phyloP scores from a whole-genome alignment of 2,113 vertebrate species.

The Anolis carolinensis region DNA sequence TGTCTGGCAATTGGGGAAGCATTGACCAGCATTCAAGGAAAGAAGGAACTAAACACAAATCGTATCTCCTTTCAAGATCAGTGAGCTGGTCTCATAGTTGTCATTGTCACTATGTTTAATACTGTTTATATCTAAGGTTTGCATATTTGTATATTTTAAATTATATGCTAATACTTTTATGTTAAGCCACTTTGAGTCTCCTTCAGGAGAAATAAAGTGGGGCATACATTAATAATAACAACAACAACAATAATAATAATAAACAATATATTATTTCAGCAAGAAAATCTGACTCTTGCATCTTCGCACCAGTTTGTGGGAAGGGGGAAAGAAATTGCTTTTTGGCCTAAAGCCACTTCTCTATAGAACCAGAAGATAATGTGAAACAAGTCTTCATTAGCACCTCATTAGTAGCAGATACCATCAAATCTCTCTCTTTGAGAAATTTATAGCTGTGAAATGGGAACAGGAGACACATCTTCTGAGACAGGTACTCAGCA shows the following conservation, averaged over 20 bases:
- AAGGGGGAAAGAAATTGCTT: neutral
- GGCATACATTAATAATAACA: too few relatives aligned
- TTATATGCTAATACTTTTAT: too few relatives aligned
- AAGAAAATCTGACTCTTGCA: neutral
- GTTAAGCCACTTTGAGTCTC: too few relatives aligned
- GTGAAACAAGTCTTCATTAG: neutral
- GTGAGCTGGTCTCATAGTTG: neutral
- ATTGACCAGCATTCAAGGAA: neutral
- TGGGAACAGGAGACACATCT: neutral
- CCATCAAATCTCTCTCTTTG: neutral
- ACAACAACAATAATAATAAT: too few relatives aligned
- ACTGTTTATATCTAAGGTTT: too few relatives aligned
- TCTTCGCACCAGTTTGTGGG: neutral
- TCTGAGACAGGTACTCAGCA: neutral
- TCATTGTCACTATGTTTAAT: neutral
- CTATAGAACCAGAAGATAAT: neutral
- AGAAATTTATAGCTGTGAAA: neutral
- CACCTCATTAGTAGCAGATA: neutral
- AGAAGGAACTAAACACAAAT: neutral
- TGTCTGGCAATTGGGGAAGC: neutral
- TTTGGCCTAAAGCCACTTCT: neutral
- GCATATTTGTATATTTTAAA: too few relatives aligned
- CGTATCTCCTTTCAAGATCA: neutral
- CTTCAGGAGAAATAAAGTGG: too few relatives aligned
- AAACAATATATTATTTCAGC: neutral